phyloP scores from a whole-genome alignment of 2,113 vertebrate genomes.

The Furnarius figulus region DNA sequence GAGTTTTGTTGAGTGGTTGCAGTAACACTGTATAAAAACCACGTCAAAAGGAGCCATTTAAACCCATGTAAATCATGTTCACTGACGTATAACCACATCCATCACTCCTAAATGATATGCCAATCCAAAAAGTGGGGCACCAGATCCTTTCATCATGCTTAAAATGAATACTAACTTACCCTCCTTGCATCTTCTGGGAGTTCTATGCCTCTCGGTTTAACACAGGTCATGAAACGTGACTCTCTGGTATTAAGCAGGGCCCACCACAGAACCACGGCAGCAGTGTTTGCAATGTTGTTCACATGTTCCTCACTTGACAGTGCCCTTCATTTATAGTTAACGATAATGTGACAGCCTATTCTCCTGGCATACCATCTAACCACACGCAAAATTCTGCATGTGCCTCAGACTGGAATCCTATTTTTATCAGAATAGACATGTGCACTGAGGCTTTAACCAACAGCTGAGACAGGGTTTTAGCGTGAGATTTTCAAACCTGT shows the following conservation, averaged over 20 bases:
- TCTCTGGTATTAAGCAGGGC: neutral
- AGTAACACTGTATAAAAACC: neutral
- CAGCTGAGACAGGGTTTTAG: constrained; percentile 56
- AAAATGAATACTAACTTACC: neutral
- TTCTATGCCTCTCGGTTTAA: neutral
- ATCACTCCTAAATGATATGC: constrained; percentile 25
- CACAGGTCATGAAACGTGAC: neutral
- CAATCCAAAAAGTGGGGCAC: constrained; percentile 33
- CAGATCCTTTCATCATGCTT: neutral
- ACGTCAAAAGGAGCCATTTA: neutral
- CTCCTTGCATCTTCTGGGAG: neutral
- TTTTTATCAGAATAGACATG: constrained; percentile 61
- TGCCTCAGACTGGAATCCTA: constrained; percentile 32
- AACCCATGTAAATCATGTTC: constrained; percentile 28
- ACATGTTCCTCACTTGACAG: constrained; percentile 6
- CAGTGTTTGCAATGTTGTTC: neutral
- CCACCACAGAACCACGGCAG: fast-evolving
- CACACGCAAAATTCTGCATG: constrained; percentile 16
- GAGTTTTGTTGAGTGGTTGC: neutral
- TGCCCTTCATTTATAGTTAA: constrained; percentile 58
- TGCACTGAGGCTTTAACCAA: constrained; percentile 60
- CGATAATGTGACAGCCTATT: constrained; percentile 57
- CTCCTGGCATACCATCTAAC: constrained; percentile 3
- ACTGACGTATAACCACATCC: neutral
- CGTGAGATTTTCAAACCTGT: constrained; percentile 61